Conservation (phyloP, 2,888 invertebrate species). For the Dynastes hyllus region DNA sequence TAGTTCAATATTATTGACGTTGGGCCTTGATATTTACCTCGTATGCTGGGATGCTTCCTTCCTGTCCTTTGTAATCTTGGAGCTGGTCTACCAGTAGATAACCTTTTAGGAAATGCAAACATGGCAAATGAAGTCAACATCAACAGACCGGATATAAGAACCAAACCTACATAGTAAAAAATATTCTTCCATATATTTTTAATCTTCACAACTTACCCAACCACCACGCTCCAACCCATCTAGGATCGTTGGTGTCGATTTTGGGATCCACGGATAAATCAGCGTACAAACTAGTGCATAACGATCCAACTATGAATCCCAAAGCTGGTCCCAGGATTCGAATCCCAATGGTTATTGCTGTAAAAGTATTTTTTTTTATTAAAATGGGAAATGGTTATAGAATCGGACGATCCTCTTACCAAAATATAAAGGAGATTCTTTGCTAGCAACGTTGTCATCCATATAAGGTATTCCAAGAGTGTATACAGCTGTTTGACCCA, state of each 20-base stretch:
- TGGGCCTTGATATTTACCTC: slow-evolving; percentile 63
- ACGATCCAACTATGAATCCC: slow-evolving; percentile 91
- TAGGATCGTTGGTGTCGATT: slow-evolving; percentile 85
- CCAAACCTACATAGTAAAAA: slow-evolving; percentile 76
- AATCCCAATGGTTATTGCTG: slow-evolving; percentile 94
- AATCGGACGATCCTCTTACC: slow-evolving; percentile 74
- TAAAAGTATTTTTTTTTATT: slow-evolving; percentile 56
- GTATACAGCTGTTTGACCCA: slow-evolving; percentile 94
- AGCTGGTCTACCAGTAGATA: slow-evolving; percentile 73
- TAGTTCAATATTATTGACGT: too few species aligned
- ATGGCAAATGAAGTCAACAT: slow-evolving; percentile 89
- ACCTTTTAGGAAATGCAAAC: slow-evolving; percentile 91
- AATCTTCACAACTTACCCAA: slow-evolving; percentile 77
- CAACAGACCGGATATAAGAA: slow-evolving; percentile 88
- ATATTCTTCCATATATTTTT: slow-evolving; percentile 45
- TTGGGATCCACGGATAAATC: slow-evolving; percentile 84
- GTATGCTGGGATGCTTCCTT: slow-evolving; percentile 71
- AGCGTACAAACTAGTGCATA: slow-evolving; percentile 91
- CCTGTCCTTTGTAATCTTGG: slow-evolving; percentile 67
- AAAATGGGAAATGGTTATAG: background rate
- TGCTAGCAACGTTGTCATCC: slow-evolving; percentile 94
- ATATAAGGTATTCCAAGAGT: slow-evolving; percentile 95
- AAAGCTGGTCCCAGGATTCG: slow-evolving; percentile 92
- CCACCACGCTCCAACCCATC: slow-evolving; percentile 99
- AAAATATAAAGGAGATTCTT: slow-evolving; percentile 94